Evolutionary conservation across 2,888 invertebrate genomes (phyloP), one percentile per base, ranked within the genome.

Genomic region (Ochropacha duplaris): DNA sequence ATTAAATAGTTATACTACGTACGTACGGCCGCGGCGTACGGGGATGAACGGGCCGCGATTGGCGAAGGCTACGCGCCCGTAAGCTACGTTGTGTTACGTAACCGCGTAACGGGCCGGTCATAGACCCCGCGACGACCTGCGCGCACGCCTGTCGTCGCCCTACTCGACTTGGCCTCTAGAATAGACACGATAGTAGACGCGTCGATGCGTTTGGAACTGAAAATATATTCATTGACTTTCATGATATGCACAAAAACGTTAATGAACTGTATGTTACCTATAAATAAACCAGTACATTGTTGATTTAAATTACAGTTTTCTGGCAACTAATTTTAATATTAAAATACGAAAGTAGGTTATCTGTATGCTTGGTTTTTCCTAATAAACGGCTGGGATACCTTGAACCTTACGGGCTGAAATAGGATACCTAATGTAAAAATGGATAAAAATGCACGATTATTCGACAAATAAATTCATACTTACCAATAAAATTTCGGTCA

Each of bases 71-170:
- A 84, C 83, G 84, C 72, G 71, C 75, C 83, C 88, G 87, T 87
- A 86, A 88, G 88, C 89, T 91, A 90, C 90, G 90, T 88, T 76
- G 64, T 58, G 75, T 92, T 90, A 89, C 90, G 89, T 91, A 90
- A 92, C 77, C 82, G 83, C 86, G 89, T 91, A 91, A 91, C 90
- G 89, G 90, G 71, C 83, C 87, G 91, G 90, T 79, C 91, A 68
- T 76, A 84, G 89, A 90, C 89, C 90, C 78, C 71, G 66, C 69
- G 59, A 70, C 81, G 86, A 88, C 86, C 84, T 86, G 92, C 92
- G 92, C 90, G 79, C 79, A 81, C 90, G 91, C 86, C 79, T 83
- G 81, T 86, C 85, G 79, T 83, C 85, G 85, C 84, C 79, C 84
- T 77, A 74, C 78, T 78, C 78, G 75, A 74, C 71, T 66, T 71